Base-by-base conservation (phyloP, 2,797 vertebrate genomes). In the Betta splendens region DNA sequence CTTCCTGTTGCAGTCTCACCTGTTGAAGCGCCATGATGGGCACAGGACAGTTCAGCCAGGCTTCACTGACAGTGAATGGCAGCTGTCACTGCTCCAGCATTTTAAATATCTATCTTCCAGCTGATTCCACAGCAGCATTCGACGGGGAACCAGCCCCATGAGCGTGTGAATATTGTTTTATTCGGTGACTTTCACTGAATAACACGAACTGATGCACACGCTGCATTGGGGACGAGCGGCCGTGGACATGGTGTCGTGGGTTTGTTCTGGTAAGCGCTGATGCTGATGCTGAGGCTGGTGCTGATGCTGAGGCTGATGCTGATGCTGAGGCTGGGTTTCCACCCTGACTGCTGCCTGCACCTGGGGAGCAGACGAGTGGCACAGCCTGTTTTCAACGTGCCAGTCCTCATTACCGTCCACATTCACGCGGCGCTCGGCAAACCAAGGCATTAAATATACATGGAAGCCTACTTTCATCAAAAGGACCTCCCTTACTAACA, bases 361-460 rank as follows among this genome's bases (percentile, higher is more conserved):
- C 88, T 77, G 76, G 84, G 88, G 85, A 88, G 75, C 75, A 83
- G 78, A 76, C 54, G 43, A 79, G 81, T 79, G 75, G 73, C 81
- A 57, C 72, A 76, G 75, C 66, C 80, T 83, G 81, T 85, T 90
- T 90, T 84, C 78, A 71, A 71, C 75, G 77, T 79, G 88, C 75
- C 90, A 85, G 81, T 85, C 72, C 85, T 89, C 80, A 89, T 92
- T 91, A 89, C 67, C 79, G 81, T 89, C 79, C 79, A 87, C 78
- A 80, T 70, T 86, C 69, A 83, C 78, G 70, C 83, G 54, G 69
- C 59, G 76, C 86, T 81, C 62, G 11, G 86, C 79, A 87, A 87
- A 86, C 80, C 83, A 69, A 76, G 73, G 60, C 72, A 88, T 91
- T 89, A 92, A 92, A 91, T 87, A 90, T 90, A 90, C 81, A 91